phyloP scores from a whole-genome alignment of 2,888 invertebrate species.

The Agrotis puta region DNA sequence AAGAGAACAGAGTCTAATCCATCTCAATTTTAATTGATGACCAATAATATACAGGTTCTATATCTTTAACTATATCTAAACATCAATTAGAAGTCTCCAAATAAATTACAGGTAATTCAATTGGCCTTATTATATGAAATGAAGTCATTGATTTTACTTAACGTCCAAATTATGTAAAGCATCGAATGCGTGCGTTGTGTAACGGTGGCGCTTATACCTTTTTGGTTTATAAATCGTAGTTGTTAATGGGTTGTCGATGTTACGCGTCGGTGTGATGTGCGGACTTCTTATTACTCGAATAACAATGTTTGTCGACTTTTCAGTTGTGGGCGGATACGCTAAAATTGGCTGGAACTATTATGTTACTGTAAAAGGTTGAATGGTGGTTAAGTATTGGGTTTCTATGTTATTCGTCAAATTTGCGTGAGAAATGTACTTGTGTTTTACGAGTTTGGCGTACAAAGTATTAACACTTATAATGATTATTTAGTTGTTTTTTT shows the following conservation, averaged over 20 bases:
- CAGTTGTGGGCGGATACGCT: slow-evolving; percentile 63
- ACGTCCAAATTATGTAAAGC: slow-evolving; percentile 59
- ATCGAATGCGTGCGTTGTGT: slow-evolving; percentile 42
- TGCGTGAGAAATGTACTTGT: neutral
- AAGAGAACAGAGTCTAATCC: slow-evolving; percentile 16
- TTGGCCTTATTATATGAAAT: slow-evolving; percentile 48
- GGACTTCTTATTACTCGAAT: slow-evolving; percentile 65
- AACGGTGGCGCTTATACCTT: slow-evolving; percentile 41
- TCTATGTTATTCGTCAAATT: neutral
- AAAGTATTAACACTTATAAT: neutral
- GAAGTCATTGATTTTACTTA: slow-evolving; percentile 58
- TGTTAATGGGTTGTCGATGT: slow-evolving; percentile 72
- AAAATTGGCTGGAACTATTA: slow-evolving; percentile 55
- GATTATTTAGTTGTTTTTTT: no score
- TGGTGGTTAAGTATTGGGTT: neutral
- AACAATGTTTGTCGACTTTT: slow-evolving; percentile 66
- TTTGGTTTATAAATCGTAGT: slow-evolving; percentile 59
- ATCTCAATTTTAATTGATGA: slow-evolving; percentile 37
- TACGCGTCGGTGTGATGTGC: slow-evolving; percentile 69
- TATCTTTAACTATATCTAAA: slow-evolving; percentile 20
- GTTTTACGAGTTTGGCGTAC: neutral
- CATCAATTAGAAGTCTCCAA: slow-evolving; percentile 22
- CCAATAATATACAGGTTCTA: slow-evolving; percentile 21
- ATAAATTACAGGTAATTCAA: slow-evolving; percentile 45
- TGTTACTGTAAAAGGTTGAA: slow-evolving; percentile 46